Conservation (phyloP, 1,140 invertebrate genomes). For the Harpegnathos saltator region DNA sequence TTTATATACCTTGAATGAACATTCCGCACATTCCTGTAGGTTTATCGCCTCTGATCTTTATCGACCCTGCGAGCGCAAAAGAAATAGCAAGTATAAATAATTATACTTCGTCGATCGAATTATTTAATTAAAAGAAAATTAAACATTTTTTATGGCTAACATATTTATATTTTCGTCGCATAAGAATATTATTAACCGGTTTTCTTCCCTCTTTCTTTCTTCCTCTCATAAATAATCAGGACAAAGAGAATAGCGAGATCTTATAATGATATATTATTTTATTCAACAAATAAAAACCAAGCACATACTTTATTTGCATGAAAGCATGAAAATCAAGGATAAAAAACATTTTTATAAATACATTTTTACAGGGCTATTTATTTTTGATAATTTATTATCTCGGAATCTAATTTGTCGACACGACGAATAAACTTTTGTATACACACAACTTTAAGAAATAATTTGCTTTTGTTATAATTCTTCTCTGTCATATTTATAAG, state of each 20-base stretch:
- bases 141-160: background rate
- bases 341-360: slow-evolving; percentile 43
- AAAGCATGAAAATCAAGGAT: slow-evolving; percentile 41
- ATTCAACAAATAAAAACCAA: slow-evolving; percentile 19
- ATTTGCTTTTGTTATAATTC: slow-evolving; percentile 26
- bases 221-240: background rate
- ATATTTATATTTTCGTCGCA: background rate
- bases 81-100: slow-evolving; percentile 57
- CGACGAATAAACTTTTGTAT: slow-evolving; percentile 5
- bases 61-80: slow-evolving; percentile 54
- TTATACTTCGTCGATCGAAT: slow-evolving; percentile 42
- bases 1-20: slow-evolving; percentile 63
- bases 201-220: background rate
- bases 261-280: slow-evolving; percentile 31
- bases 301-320: slow-evolving; percentile 7
- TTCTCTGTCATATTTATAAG: background rate
- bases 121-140: slow-evolving; percentile 24
- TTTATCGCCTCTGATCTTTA: slow-evolving; percentile 60
- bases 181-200: slow-evolving; percentile 24
- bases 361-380: slow-evolving; percentile 5
- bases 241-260: background rate
- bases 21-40: slow-evolving; percentile 58
- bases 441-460: no score
- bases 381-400: slow-evolving; percentile 33
- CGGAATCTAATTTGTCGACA: slow-evolving; percentile 20